Conservation (phyloP, 2,113 vertebrate species). For the Mola mola region DNA sequence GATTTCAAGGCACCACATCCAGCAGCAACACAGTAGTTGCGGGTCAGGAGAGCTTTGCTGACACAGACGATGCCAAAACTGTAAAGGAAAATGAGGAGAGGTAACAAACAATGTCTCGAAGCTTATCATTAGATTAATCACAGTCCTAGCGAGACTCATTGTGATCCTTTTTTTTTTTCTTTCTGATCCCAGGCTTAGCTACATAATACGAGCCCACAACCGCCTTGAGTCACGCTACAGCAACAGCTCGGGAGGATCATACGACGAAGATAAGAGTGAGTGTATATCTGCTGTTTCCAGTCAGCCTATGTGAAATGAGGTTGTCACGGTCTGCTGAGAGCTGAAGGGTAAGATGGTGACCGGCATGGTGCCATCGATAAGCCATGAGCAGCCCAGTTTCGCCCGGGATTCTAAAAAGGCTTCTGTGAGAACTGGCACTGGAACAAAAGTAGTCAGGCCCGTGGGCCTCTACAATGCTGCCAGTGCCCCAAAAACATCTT, state of each 20-base stretch:
- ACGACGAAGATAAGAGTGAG: constrained; percentile 97
- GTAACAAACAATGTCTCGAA: constrained; percentile 66
- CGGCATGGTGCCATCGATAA: constrained; percentile 46
- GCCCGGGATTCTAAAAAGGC: constrained; percentile 38
- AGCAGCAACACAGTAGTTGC: constrained; percentile 95
- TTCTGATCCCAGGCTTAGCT: constrained; percentile 56
- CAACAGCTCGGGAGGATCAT: constrained; percentile 97
- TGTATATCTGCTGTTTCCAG: constrained; percentile 35
- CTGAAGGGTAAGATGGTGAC: constrained; percentile 22
- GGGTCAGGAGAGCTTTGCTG: constrained; percentile 90
- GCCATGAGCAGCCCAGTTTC: constrained; percentile 52
- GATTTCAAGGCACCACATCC: constrained; percentile 88
- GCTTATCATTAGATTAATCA: constrained; percentile 6
- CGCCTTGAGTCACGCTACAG: constrained; percentile 96
- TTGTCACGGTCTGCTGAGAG: constrained; percentile 29
- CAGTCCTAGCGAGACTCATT: neutral
- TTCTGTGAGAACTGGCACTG: constrained; percentile 62
- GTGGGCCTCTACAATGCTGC: constrained; percentile 17
- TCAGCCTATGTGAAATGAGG: neutral
- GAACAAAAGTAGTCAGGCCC: constrained; percentile 39
- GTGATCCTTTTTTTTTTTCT: neutral
- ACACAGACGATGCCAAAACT: constrained; percentile 87
- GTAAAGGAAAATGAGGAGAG: constrained; percentile 91
- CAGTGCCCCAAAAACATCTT: constrained; percentile 44
- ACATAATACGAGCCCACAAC: constrained; percentile 88